Percentiles rank a stretch among this genome's conserved stretches.
Conservation (phyloP, 2,113 vertebrate species). For the Otocyon megalotis region DNA sequence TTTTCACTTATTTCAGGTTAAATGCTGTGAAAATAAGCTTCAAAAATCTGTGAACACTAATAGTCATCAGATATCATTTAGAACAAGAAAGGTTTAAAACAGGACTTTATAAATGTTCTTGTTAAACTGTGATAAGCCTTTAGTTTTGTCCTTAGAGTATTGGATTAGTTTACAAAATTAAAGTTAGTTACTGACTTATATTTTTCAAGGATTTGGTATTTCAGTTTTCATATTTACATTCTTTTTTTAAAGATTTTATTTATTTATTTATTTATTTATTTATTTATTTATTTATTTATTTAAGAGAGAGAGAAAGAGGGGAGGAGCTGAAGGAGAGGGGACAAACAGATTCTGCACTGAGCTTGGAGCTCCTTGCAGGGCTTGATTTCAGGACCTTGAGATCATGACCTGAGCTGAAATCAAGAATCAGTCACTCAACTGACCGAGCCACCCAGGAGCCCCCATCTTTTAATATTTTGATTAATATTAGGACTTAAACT, state of each 20-base stretch:
- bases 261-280: background rate
- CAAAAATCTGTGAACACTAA: background rate
- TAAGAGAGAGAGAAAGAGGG: background rate
- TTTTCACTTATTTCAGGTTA: slow-evolving; percentile 40
- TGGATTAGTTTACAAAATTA: background rate
- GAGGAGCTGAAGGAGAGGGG: background rate
- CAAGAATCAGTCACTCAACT: background rate
- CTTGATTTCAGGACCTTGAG: background rate
- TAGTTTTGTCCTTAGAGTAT: background rate
- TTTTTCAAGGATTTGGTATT: background rate
- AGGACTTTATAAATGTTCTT: background rate
- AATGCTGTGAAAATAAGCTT: slow-evolving; percentile 33
- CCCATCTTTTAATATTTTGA: slow-evolving; percentile 16
- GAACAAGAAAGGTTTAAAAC: background rate
- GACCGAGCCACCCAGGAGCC: background rate
- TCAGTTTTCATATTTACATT: background rate
- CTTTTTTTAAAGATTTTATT: background rate
- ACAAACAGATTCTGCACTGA: background rate
- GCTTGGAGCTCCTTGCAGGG: rapidly evolving
- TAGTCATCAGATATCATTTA: background rate
- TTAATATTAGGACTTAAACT: background rate
- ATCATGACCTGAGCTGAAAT: background rate
- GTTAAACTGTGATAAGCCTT: background rate
- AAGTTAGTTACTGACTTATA: background rate
- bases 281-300: background rate